These are phyloP conservation scores for Acronicta leporina DNA, from an alignment of 2,888 invertebrate genomes.

Conservation along the genomic window DNA sequence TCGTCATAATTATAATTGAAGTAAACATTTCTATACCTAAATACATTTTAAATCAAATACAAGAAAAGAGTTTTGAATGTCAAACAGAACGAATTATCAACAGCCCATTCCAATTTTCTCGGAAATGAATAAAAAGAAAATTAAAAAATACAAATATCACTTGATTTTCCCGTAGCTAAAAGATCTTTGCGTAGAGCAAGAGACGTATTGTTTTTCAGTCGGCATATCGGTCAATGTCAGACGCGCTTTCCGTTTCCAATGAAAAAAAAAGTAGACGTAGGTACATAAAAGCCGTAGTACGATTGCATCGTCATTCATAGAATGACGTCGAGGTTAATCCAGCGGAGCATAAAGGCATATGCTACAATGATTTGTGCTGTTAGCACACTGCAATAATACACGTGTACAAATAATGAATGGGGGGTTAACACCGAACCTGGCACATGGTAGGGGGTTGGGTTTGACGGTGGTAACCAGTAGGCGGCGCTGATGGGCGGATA, in stretches of 20 bases:
- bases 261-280: slow-evolving; percentile 59
- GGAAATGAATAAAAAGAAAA: slow-evolving; percentile 39
- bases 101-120: slow-evolving; percentile 38
- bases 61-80: slow-evolving; percentile 28
- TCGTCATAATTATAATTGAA: neutral
- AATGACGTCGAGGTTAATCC: slow-evolving; percentile 54
- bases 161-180: slow-evolving; percentile 47
- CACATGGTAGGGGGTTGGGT: slow-evolving; percentile 94
- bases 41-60: slow-evolving; percentile 21
- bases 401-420: slow-evolving; percentile 40
- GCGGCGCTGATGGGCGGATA: slow-evolving; percentile 95
- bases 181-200: slow-evolving; percentile 44
- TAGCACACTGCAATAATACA: slow-evolving; percentile 29
- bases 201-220: slow-evolving; percentile 78
- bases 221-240: slow-evolving; percentile 84
- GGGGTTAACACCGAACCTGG: slow-evolving; percentile 90
- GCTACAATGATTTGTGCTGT: slow-evolving; percentile 21
- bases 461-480: slow-evolving; percentile 95
- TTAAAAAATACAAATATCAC: slow-evolving; percentile 48
- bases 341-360: slow-evolving; percentile 30
- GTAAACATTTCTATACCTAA: slow-evolving; percentile 22
- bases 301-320: slow-evolving; percentile 57
- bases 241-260: slow-evolving; percentile 77
- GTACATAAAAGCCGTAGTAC: slow-evolving; percentile 46
- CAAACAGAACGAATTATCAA: slow-evolving; percentile 40